Evolutionary conservation across 92 coral and sea anemone genomes (phyloP), one percentile per base, ranked within the genome.

Genomic region (Isaurus tuberculatus): DNA sequence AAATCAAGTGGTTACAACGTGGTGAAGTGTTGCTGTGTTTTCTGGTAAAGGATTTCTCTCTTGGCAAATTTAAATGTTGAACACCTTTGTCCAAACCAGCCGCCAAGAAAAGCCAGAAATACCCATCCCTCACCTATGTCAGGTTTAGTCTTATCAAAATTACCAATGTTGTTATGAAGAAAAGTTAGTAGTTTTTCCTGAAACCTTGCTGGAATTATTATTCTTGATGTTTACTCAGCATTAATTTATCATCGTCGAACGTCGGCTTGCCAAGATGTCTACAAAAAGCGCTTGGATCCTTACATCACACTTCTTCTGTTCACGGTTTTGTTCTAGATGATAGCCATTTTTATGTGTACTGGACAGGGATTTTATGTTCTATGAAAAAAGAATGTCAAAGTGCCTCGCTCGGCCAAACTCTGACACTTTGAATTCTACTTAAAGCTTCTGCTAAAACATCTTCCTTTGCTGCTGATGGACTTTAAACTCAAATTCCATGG

Each of bases 401-500:
- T 8, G 22, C n/a, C 8, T 26, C 3, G 4, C 25, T 55, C 63
- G 3, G 4, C 23, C 34, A 8, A 40, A 51, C 30, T 25, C 19
- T 26, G 19, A 88, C 86, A 68, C 66, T 46, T 15, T 68, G 83
- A 55, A 79, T 57, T 63, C 88, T 70, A 31, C 86, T 71, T 20
- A 71, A 34, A 51, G 88, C 79, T 44, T 84, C 92, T 10, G 89
- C 89, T 29, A 89, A 88, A 23, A 74, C 64, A 25, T 88, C 79
- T 40, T 71, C 63, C 8, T 68, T 57, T 9, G 79, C 91, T 8
- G 86, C 51, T 84, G 88, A 57, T 84, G 79, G 44, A 84, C 88
- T 74, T 15, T 44, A 85, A 78, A 84, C 46, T 84, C 85, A 67
- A 88, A 84, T 61, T 88, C 88, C 11, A n/a, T 85, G 32, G 27